These are phyloP conservation scores for Drosophila albomicans DNA, from an alignment of 1,140 invertebrate species.

Conservation along the genomic window DNA sequence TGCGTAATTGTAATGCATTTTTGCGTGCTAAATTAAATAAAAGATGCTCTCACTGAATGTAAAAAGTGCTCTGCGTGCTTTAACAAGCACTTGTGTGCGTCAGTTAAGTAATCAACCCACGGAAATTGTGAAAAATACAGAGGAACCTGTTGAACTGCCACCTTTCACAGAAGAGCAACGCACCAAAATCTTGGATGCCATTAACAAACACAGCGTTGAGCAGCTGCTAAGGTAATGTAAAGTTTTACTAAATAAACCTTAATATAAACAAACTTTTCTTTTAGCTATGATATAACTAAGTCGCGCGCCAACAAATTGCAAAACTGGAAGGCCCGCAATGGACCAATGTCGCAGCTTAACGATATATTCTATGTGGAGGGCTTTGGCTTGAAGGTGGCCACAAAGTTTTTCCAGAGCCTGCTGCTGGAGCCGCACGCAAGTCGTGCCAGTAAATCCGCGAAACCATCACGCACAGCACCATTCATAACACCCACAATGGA, in stretches of 20 bases:
- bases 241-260: background rate
- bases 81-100: conserved; percentile 11
- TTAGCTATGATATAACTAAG: conserved; percentile 78
- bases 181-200: conserved; percentile 45
- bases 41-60: conserved; percentile 25
- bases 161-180: conserved; percentile 50
- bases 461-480: conserved; percentile 43
- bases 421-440: conserved; percentile 22
- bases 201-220: conserved; percentile 53
- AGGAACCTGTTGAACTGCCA: conserved; percentile 36
- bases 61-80: background rate
- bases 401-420: conserved; percentile 74
- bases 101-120: conserved; percentile 5
- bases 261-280: background rate
- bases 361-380: conserved; percentile 77
- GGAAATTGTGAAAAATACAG: background rate
- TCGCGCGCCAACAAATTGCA: conserved; percentile 60
- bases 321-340: conserved; percentile 65
- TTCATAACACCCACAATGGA: conserved; percentile 69
- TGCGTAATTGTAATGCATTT: conserved; percentile 29
- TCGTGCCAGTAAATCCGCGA: background rate
- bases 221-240: conserved; percentile 51
- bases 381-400: conserved; percentile 68
- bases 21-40: conserved; percentile 10
- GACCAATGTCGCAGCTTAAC: conserved; percentile 49